These are phyloP conservation scores for Cercocebus atys DNA, from an alignment of 2,113 vertebrate genomes.

Conservation along the genomic window DNA sequence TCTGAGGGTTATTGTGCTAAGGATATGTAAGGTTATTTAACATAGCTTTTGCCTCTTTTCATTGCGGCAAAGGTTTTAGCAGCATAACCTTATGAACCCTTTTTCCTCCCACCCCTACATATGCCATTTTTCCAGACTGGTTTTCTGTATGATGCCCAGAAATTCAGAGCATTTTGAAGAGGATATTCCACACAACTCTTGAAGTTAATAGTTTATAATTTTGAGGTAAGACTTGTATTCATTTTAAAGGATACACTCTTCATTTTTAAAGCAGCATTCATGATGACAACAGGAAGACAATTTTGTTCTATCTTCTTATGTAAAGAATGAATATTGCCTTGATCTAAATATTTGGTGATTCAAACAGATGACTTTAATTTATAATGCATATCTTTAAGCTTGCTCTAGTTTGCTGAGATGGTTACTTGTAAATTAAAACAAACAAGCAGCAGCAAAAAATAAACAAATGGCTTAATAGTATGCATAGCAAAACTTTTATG, in stretches of 20 bases:
- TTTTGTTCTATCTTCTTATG: slow-evolving; percentile 67
- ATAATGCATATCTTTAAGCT: slow-evolving; percentile 69
- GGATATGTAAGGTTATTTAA: slow-evolving; percentile 56
- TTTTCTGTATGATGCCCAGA: slow-evolving; percentile 63
- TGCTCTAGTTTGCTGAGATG: slow-evolving; percentile 50
- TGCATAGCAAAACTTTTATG: slow-evolving; percentile 69
- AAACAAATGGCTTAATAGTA: slow-evolving; percentile 47
- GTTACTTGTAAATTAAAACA: slow-evolving; percentile 69
- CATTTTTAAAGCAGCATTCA: slow-evolving; percentile 52
- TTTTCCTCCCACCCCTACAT: background rate
- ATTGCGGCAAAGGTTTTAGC: slow-evolving; percentile 33
- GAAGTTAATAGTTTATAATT: slow-evolving; percentile 62
- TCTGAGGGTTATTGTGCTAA: slow-evolving; percentile 1
- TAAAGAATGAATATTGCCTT: slow-evolving; percentile 69
- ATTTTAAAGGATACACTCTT: slow-evolving; percentile 59
- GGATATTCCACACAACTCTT: slow-evolving; percentile 67
- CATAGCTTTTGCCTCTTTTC: background rate
- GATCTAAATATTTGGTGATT: slow-evolving; percentile 71
- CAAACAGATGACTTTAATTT: slow-evolving; percentile 69
- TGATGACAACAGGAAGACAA: slow-evolving; percentile 55
- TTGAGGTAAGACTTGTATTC: slow-evolving; percentile 64
- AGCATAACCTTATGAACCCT: background rate
- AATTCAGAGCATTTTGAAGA: slow-evolving; percentile 62
- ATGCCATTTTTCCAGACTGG: slow-evolving; percentile 36
- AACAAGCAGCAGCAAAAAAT: slow-evolving; percentile 52